Evolutionary conservation across 2,797 vertebrate species (phyloP), one percentile per base, ranked within the genome.

Genomic region (Rhabdomys pumilio): DNA sequence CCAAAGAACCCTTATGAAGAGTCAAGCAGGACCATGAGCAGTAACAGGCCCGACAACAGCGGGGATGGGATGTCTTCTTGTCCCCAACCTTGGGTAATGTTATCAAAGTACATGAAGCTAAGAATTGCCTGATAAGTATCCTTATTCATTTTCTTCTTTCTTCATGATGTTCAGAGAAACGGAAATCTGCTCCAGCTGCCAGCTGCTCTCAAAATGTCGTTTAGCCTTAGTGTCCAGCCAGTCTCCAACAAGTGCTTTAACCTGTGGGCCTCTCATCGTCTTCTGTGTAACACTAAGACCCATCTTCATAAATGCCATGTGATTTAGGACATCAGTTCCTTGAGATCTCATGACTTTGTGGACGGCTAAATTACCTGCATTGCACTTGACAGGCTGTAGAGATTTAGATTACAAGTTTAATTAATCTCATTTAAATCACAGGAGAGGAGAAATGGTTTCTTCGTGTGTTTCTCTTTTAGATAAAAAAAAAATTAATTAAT

Each of bases 1-100:
- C 96, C 98, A 3, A 98, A 91, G 94, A 97, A 94, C 53, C 96
- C 97, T 19, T 79, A 98, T 0, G 98, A 97, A 96, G 99, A 99
- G 86, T 97, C 98, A 0, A 97, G 98, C 94, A 98, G 98, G 97
- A 98, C 99, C 0, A 10, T 5, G 17, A 91, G 63, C 15, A 0
- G 11, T 24, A 73, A 81, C 92, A 98, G 97, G 19, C 91, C 93
- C 22, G 31, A 41, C 6, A 61, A 44, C 8, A 34, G 38, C 0
- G 53, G 81, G 69, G 17, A 41, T 4, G 75, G 73, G 69, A 34
- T 22, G 61, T 75, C 95, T 55, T 89, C 96, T 38, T 41, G 72
- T 11, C 76, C 87, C 38, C 95, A 93, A 22, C 94, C 94, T 55
- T 97, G 97, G 97, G 97, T 98, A 98, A 97, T 44, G 50, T 38